Percentiles rank a stretch among this genome's conserved stretches.
These are phyloP conservation scores for Glaucidium brasilianum DNA, from an alignment of 2,113 vertebrate genomes.

Conservation along the genomic window DNA sequence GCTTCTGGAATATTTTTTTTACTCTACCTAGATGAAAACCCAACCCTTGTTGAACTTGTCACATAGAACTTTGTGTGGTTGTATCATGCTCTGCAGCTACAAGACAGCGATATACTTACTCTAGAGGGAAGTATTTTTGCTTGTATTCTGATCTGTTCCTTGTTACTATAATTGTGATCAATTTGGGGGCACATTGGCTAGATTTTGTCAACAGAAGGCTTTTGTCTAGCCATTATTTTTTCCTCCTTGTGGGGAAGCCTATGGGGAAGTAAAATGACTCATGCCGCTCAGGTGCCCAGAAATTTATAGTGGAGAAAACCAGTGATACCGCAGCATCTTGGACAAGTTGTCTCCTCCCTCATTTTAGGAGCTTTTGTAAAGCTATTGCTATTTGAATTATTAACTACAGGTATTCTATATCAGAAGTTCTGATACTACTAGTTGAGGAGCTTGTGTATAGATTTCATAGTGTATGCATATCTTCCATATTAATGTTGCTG, in stretches of 20 bases:
- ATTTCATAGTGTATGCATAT: background rate
- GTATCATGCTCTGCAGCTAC: background rate
- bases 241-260: background rate
- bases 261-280: background rate
- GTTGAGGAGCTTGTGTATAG: background rate
- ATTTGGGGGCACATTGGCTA: background rate
- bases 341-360: background rate
- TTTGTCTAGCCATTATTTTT: background rate
- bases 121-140: background rate
- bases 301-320: background rate
- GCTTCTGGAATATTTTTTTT: background rate
- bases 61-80: background rate
- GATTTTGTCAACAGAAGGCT: background rate
- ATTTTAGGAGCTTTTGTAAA: background rate
- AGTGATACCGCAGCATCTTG: background rate
- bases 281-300: background rate
- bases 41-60: background rate
- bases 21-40: background rate
- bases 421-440: background rate
- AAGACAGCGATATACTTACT: background rate
- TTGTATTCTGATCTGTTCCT: background rate
- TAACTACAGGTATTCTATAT: background rate
- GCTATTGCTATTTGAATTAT: background rate
- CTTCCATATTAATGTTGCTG: background rate
- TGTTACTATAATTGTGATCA: background rate